phyloP scores from a whole-genome alignment of 2,888 invertebrate genomes.

The Coronaproctus castanopsis region DNA sequence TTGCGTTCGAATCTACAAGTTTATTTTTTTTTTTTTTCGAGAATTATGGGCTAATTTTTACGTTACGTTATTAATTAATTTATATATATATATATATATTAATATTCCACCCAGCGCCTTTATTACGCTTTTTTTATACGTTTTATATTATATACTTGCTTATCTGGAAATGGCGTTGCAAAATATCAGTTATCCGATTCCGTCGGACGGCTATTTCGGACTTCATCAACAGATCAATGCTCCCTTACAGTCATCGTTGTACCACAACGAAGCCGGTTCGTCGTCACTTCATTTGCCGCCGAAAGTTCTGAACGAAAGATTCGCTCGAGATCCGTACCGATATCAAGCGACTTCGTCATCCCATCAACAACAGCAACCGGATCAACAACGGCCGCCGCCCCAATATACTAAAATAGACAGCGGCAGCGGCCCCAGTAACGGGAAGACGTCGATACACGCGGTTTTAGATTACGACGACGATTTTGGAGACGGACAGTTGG shows the following conservation, averaged over 20 bases:
- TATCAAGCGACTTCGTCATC: background rate
- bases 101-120: background rate
- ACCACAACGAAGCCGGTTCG: conserved; percentile 3
- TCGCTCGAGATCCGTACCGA: conserved; percentile 1
- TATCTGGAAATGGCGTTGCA: conserved; percentile 15
- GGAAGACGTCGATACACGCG: conserved; percentile 45
- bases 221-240: background rate
- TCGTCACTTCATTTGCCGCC: background rate
- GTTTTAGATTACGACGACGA: conserved; percentile 48
- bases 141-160: background rate
- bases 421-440: conserved; percentile 15
- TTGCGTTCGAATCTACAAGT: no score
- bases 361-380: background rate
- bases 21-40: no score
- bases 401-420: conserved; percentile 8
- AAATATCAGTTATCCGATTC: conserved; percentile 15
- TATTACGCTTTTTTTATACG: background rate
- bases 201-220: conserved; percentile 13
- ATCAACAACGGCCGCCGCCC: conserved; percentile 2
- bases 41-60: background rate
- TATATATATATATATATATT: no score
- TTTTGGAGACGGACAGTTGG: conserved; percentile 32
- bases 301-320: background rate
- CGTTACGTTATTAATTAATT: background rate
- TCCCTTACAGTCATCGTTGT: conserved; percentile 1